Evolutionary conservation across 2,888 invertebrate genomes (phyloP), one percentile per base, ranked within the genome.

Genomic region (Yponomeuta cagnagella): DNA sequence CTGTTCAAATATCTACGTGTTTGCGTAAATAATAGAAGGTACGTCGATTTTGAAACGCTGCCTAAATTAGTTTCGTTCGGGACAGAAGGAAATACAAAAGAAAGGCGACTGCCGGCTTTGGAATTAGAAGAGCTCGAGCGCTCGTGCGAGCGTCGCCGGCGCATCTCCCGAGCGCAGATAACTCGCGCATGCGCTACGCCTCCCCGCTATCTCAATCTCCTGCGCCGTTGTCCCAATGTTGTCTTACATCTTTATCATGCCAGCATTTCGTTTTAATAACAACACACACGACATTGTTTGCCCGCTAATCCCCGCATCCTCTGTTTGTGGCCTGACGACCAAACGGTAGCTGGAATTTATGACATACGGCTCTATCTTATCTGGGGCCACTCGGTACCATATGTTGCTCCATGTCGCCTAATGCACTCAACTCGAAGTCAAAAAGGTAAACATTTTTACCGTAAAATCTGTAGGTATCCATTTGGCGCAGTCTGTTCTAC

Each of bases 311-410:
- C 89, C 80, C 78, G 78, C 84, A 80, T 86, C 84, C 86, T 84
- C 79, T 78, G 78, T 85, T 80, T 88, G 88, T 86, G 82, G 77
- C 81, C 84, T 80, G 81, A 88, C 84, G 85, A 15, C 86, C 86
- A 87, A 89, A 92, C 92, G 88, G 92, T 91, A 90, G 91, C 80
- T 82, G 75, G 81, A 80, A 84, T 85, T 84, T 85, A 88, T 88
- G 89, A 91, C 92, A 92, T 90, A 90, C 87, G 89, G 89, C 82
- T 89, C 86, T 91, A 91, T 91, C 92, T 92, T 91, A 92, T 92
- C 92, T 86, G 76, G 84, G 83, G 76, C 85, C 89, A 91, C 91
- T 91, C 84, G 80, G 82, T 83, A 84, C 84, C 91, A 90, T 90
- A 91, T 92, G 92, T 85, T 86, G 80, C 82, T 78, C 74, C 74